A percentile compares a stretch with the other conserved stretches of the same genome.
These are phyloP conservation scores for Nycticryphes semicollaris DNA, from an alignment of 2,113 vertebrate genomes.

Conservation along the genomic window DNA sequence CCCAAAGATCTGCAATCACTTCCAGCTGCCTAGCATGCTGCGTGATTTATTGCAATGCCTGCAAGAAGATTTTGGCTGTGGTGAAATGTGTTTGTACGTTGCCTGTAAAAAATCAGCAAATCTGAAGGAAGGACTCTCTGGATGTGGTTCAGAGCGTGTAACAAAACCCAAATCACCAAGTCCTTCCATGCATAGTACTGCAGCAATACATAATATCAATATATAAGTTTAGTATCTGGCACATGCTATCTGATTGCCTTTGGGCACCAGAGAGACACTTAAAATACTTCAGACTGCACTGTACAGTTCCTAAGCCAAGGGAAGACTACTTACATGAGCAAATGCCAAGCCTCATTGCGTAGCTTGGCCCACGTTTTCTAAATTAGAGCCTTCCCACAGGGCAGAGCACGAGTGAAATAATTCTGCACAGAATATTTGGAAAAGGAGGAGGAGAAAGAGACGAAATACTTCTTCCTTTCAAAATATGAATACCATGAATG, in stretches of 20 bases:
- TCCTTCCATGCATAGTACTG: neutral
- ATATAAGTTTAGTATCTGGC: neutral
- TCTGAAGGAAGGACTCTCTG: slow-evolving; percentile 14
- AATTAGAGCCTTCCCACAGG: neutral
- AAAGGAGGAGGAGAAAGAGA: neutral
- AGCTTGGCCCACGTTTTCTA: neutral
- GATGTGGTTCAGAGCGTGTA: neutral
- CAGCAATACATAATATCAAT: neutral
- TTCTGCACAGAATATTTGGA: neutral
- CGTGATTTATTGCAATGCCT: slow-evolving; percentile 1
- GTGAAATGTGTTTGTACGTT: neutral
- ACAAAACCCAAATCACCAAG: neutral
- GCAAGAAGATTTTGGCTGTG: slow-evolving; percentile 34
- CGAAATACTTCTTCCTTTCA: neutral
- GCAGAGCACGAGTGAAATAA: neutral
- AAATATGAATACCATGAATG: neutral
- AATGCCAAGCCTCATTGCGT: neutral
- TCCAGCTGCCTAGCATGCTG: slow-evolving; percentile 16
- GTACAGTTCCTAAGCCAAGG: neutral
- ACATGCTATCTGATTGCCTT: neutral
- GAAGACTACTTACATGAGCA: neutral
- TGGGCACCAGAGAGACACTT: neutral
- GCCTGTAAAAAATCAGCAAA: slow-evolving; percentile 18
- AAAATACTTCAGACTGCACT: neutral
- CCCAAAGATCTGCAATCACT: neutral